Conservation (phyloP, 2,797 vertebrate species). For the Mormyrus proboscirostris region DNA sequence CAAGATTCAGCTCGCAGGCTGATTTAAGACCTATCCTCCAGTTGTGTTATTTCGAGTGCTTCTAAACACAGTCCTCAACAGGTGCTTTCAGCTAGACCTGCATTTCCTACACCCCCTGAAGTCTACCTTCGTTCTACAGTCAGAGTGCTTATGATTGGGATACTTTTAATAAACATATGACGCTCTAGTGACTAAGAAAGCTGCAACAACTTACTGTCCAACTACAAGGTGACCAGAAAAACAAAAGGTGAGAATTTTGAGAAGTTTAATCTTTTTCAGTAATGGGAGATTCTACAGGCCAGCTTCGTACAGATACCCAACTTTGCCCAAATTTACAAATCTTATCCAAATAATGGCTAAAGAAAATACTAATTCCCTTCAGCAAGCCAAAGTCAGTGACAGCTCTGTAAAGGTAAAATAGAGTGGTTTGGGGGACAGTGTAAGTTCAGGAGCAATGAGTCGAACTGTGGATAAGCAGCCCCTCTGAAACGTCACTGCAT, state of each 20-base stretch:
- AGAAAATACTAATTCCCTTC: neutral
- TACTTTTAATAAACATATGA: neutral
- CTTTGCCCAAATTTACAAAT: neutral
- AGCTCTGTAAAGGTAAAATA: neutral
- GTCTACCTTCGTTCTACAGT: neutral
- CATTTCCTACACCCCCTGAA: neutral
- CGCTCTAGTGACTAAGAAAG: neutral
- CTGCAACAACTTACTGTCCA: neutral
- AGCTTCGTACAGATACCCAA: neutral
- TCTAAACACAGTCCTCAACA: neutral
- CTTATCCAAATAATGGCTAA: neutral
- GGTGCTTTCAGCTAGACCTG: slow-evolving; percentile 1
- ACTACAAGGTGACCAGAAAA: neutral
- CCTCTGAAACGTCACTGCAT: neutral
- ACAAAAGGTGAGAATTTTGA: neutral
- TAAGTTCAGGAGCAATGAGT: neutral
- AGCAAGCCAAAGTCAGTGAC: neutral
- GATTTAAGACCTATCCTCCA: neutral
- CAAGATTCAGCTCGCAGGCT: neutral
- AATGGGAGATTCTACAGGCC: neutral
- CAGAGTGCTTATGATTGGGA: neutral
- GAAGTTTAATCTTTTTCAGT: neutral
- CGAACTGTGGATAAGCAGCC: neutral
- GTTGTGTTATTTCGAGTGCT: neutral
- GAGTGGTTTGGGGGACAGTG: neutral